Conservation (phyloP, 2,888 invertebrate species). For the Sarcophaga rosellei region DNA sequence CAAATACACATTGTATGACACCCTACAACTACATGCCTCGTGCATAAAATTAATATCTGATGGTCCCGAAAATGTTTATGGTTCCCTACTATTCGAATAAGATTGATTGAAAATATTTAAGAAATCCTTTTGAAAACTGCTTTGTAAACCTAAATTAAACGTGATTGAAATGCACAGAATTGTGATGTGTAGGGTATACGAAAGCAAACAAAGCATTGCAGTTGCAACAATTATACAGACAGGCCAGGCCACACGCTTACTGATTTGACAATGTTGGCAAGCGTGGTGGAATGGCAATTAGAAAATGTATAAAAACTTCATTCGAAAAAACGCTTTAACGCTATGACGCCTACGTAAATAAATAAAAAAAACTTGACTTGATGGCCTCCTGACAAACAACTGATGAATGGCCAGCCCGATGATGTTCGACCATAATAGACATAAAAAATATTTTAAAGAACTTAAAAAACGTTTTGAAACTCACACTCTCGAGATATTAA, state of each 20-base stretch:
- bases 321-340: slow-evolving; percentile 23
- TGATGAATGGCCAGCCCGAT: neutral
- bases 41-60: too few relatives aligned
- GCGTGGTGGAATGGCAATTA: slow-evolving; percentile 34
- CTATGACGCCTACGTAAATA: neutral
- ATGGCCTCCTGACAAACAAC: neutral
- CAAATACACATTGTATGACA: too few relatives aligned
- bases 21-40: too few relatives aligned
- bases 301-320: slow-evolving; percentile 16
- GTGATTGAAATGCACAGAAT: too few relatives aligned
- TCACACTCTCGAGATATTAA: neutral
- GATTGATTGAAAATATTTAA: too few relatives aligned
- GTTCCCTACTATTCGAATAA: too few relatives aligned
- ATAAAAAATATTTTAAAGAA: slow-evolving; percentile 44
- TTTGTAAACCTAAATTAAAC: too few relatives aligned
- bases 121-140: too few relatives aligned
- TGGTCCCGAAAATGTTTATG: too few relatives aligned
- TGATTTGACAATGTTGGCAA: slow-evolving; percentile 5
- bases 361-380: neutral
- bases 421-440: neutral
- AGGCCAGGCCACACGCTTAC: neutral
- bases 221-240: neutral
- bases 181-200: too few relatives aligned
- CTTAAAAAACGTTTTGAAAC: neutral
- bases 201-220: slow-evolving; percentile 2